phyloP scores from a whole-genome alignment of 2,888 invertebrate species.

The Neria commutata region DNA sequence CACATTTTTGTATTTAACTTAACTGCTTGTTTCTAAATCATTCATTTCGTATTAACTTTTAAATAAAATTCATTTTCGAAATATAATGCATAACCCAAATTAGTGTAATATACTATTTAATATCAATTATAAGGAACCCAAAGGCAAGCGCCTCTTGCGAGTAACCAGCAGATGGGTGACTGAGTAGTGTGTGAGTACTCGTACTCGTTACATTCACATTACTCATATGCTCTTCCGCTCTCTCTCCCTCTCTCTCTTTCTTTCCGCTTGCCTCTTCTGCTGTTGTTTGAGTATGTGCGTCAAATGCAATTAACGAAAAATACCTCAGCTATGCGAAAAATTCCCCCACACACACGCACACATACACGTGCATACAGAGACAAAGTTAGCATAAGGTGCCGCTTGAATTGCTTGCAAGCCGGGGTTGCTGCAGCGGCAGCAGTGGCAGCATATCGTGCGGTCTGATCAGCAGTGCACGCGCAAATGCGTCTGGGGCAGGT shows the following conservation, averaged over 20 bases:
- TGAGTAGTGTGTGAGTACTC: too few species aligned
- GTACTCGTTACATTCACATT: neutral
- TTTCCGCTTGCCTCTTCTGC: neutral
- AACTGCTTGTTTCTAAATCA: too few species aligned
- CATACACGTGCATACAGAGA: neutral
- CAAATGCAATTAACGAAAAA: conserved; percentile 53
- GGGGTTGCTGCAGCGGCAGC: too few species aligned
- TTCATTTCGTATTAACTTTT: too few species aligned
- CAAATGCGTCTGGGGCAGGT: neutral
- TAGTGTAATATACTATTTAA: too few species aligned
- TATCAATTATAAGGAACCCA: too few species aligned
- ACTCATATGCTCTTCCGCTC: too few species aligned
- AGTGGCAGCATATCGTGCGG: neutral
- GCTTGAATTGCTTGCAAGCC: neutral
- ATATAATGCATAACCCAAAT: too few species aligned
- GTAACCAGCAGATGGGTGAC: too few species aligned
- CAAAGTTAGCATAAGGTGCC: neutral
- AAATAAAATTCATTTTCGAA: too few species aligned
- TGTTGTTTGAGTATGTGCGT: conserved; percentile 39
- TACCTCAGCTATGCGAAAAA: conserved; percentile 39
- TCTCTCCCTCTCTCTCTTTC: neutral
- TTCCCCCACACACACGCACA: conserved; percentile 5
- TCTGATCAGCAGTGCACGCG: neutral
- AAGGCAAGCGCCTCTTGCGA: too few species aligned
- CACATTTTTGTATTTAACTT: too few species aligned